Evolutionary conservation across 1,140 invertebrate genomes (phyloP), one percentile per base, ranked within the genome.

Genomic region (Thalassaphorura encarpata): DNA sequence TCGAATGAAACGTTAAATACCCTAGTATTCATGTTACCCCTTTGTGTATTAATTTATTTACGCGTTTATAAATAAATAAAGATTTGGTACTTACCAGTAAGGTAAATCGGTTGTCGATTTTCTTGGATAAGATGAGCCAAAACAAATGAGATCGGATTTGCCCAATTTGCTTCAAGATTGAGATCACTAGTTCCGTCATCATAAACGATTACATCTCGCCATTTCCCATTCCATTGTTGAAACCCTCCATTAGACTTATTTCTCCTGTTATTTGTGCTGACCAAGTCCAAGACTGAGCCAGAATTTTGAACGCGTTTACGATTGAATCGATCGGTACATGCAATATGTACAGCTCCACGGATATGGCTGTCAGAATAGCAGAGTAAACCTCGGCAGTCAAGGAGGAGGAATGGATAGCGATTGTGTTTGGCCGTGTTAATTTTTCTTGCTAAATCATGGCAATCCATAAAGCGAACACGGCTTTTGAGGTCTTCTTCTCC

Each of bases 321-420:
- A 66, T 83, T 85, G 68, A 85, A 82, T 31, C 84, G 71, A 68
- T 87, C 84, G 2, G 80, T 78, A 67, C 83, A 85, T 69, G 83
- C 84, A 21, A 87, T 76, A 70, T 87, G 86, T 53, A 86, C 78
- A 18, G 84, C 80, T 16, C 83, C 82, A 24, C 74, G 71, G 33
- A 87, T 79, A 68, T 88, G 85, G 60, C 77, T 78, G 27, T 78
- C 74, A 67, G 85, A 84, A 71, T 81, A 87, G 21, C 78, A 75
- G 23, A 85, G 77, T 64, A 86, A 85, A 0, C 84, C 77, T 27
- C 85, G 75, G 67, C 83, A 83, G 66, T 88, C 85, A 21, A 64
- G 42, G 0, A 64, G 56, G 33, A 64, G 60, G 47, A 61, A 64
- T 41, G 58, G 56, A 5, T 52, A 28, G n/a, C 61, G 40, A 28